Evolutionary conservation across 2,888 invertebrate genomes (phyloP).

Genomic region (Schizaphis graminum): DNA sequence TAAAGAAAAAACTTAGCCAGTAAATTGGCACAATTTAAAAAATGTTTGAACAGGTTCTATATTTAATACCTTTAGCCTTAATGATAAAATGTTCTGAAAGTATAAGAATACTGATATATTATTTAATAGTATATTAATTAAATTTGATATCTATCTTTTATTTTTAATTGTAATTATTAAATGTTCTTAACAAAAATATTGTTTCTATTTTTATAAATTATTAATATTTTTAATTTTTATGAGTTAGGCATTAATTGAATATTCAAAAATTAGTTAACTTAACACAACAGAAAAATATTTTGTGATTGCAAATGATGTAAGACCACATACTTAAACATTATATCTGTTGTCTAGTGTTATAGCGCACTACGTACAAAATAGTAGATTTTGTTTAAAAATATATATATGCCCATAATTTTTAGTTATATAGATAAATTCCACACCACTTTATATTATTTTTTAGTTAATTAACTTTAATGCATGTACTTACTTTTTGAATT

Average conservation of each 20-base stretch:
- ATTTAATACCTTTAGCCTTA: neutral
- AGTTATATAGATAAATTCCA: neutral
- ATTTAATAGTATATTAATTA: neutral
- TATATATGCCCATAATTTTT: neutral
- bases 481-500: conserved; percentile 43
- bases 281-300: neutral
- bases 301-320: neutral
- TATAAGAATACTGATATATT: neutral
- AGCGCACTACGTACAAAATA: neutral
- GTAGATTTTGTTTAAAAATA: neutral
- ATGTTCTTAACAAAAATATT: neutral
- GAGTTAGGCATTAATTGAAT: neutral
- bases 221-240: neutral
- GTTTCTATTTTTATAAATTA: neutral
- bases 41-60: neutral
- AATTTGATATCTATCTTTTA: neutral
- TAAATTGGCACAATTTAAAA: too few species aligned
- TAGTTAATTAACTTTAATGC: neutral
- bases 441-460: neutral
- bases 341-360: neutral
- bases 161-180: neutral
- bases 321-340: neutral
- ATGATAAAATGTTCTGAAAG: neutral
- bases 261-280: neutral
- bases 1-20: too few species aligned